Evolutionary conservation across 1,140 invertebrate species (phyloP).

Genomic region (Musca vetustissima): DNA sequence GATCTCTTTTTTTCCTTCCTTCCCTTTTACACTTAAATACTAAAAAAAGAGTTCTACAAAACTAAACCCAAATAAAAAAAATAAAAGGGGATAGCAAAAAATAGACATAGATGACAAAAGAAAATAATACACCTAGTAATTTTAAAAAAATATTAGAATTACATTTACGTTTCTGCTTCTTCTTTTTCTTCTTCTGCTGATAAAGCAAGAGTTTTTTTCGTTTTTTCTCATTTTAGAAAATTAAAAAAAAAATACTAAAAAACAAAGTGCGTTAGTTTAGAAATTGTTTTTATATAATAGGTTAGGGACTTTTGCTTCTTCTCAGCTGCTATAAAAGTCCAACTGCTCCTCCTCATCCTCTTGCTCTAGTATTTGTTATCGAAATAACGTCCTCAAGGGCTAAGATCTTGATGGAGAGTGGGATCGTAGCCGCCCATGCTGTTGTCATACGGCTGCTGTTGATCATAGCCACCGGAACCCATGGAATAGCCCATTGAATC

Average conservation of each 20-base stretch:
- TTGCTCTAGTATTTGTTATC: conserved; percentile 20
- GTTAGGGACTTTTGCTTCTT: too few species aligned
- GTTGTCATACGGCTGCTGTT: conserved; percentile 80
- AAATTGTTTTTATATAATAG: background rate
- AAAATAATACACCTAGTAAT: conserved; percentile 15
- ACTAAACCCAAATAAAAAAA: conserved; percentile 6
- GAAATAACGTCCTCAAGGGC: conserved; percentile 55
- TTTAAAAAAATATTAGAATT: too few species aligned
- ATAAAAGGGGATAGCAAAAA: background rate
- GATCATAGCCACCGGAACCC: conserved; percentile 82
- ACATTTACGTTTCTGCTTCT: too few species aligned
- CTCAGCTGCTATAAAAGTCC: too few species aligned
- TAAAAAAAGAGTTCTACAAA: conserved; percentile 6
- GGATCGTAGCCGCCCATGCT: conserved; percentile 87
- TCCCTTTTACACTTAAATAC: conserved; percentile 3
- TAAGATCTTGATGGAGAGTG: conserved; percentile 78
- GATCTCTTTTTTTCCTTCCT: background rate
- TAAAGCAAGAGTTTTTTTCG: too few species aligned
- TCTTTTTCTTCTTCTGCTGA: too few species aligned
- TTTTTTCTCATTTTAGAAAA: too few species aligned
- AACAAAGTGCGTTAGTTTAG: conserved; percentile 14
- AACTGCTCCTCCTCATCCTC: background rate
- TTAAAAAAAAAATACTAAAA: conserved; percentile 17
- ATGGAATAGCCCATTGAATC: conserved; percentile 88
- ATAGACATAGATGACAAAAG: background rate